Percentiles rank a stretch among this genome's conserved stretches.
Conservation (phyloP, 1,140 invertebrate species). For the Meloidogyne hapla region DNA sequence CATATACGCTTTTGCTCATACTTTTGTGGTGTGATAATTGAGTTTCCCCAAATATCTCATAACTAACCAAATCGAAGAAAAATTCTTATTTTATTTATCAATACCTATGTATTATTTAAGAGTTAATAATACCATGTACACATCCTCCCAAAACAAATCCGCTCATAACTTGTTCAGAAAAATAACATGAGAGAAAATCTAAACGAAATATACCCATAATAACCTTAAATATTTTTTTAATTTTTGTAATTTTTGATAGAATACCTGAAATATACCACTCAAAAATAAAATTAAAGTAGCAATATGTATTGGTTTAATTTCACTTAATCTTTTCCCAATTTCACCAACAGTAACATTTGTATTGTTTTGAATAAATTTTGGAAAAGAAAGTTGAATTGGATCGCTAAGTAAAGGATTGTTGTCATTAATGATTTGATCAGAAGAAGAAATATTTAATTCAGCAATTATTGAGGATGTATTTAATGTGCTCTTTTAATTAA, state of each 20-base stretch:
- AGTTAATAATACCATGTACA: conserved; percentile 38
- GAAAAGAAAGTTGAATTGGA: conserved; percentile 22
- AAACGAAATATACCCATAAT: conserved; percentile 56
- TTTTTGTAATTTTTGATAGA: not conserved
- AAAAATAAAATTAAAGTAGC: conserved; percentile 60
- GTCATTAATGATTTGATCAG: not conserved
- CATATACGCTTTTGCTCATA: too few relatives aligned
- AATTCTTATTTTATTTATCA: too few relatives aligned
- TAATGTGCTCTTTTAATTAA: conserved; percentile 10
- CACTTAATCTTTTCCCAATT: conserved; percentile 19
- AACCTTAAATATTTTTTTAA: conserved; percentile 37
- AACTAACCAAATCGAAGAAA: too few relatives aligned
- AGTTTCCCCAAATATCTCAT: too few relatives aligned
- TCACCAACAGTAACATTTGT: conserved; percentile 10
- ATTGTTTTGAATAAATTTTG: conserved; percentile 5
- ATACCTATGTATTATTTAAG: not conserved
- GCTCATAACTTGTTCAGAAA: conserved; percentile 62
- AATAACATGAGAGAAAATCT: conserved; percentile 61
- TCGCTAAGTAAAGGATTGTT: conserved; percentile 26
- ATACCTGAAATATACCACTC: conserved; percentile 55
- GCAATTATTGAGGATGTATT: conserved; percentile 31
- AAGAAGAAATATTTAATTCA: conserved; percentile 24
- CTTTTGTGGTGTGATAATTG: too few relatives aligned
- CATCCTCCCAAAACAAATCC: conserved; percentile 61
- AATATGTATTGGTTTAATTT: conserved; percentile 53